Base-by-base conservation (phyloP, 2,888 invertebrate species). In the Cheilosia variabilis region DNA sequence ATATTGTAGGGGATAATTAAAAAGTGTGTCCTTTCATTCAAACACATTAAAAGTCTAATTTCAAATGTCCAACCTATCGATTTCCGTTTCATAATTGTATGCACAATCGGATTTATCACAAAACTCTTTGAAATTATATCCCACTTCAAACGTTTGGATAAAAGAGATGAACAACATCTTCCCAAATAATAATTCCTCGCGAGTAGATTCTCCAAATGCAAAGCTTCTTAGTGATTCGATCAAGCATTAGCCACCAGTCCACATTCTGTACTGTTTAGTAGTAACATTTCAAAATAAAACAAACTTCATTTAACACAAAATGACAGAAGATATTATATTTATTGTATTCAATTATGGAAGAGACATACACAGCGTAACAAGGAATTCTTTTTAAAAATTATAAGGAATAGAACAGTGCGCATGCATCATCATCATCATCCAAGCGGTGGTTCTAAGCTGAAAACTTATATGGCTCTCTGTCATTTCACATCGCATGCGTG, bases 321-420 rank as follows among this genome's bases (percentile, higher is more conserved):
- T 75, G 84, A 58, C 69, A 73, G 78, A 79, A 79, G 43, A 52
- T 73, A 57, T 55, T 73, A 53, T 79, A 57, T 79, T 84, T 75
- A 75, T 75, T 80, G 45, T 47, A 60, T 69, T 79, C 45, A 27
- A 55, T 65, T 75, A 69, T 27, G 58, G 17, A 60, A 65, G 9
- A 58, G 47, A 50, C 55, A 58, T 63, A 79, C 34, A 63, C 58
- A 53, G 31, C 31, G 45, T 53, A 50, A 69, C 24, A 58, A 41
- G 45, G 47, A 58, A 41, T 27, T 52, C 27, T 50, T 60, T 58
- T 45, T 55, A 15, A 50, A 57, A 41, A 27, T 19, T 34, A 53
- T 15, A 22, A 41, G 17, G 22, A 34, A 19, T 2, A 66, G 6
- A 17, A n/a, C 34, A 60, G 58, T 47, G 47, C 58, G 65, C 71